Evolutionary conservation across 2,888 invertebrate species (phyloP), one percentile per base, ranked within the genome.

Genomic region (Hydroisotoma schaefferi): DNA sequence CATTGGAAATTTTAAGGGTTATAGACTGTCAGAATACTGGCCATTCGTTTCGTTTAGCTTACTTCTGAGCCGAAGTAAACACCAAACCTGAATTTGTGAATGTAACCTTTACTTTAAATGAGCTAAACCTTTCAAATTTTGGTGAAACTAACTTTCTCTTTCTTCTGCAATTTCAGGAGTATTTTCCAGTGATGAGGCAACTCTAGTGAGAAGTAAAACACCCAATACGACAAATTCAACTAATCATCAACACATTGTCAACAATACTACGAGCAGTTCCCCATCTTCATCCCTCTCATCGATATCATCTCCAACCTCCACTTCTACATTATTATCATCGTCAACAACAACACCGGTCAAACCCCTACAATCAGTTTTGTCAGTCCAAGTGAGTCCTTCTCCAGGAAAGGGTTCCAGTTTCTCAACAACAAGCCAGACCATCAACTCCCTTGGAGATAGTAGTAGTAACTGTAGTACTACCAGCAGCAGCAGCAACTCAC

Each of bases 401-500:
- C 33, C 33, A 10, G 33, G 33, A 33, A 15, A n/a, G 8, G 25
- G 23, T 26, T 44, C 26, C 51, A 60, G 46, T 22, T 28, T 5
- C 38, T n/a, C n/a, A n/a, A n/a, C n/a, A n/a, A n/a, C n/a, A n/a
- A n/a, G n/a, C n/a, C n/a, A n/a, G n/a, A n/a, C n/a, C n/a, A n/a
- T n/a, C n/a, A n/a, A n/a, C n/a, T n/a, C n/a, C n/a, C n/a, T n/a
- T 53, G 40, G 20, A 3, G 12, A 27, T 10, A 43, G 52, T 23
- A 25, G 2, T 29, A 28, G 52, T 18, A 46, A 47, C 43, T 55
- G 22, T 26, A 44, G 53, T 10, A 26, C 49, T 12, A 28, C 37
- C 26, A 18, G 8, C 15, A 33, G 33, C n/a, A n/a, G 12, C 57
- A 40, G 26, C 56, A 57, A 23, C 25, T 79, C 82, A 46, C 82